phyloP scores from a whole-genome alignment of 2,888 invertebrate species.

The Allolobophora icterica region DNA sequence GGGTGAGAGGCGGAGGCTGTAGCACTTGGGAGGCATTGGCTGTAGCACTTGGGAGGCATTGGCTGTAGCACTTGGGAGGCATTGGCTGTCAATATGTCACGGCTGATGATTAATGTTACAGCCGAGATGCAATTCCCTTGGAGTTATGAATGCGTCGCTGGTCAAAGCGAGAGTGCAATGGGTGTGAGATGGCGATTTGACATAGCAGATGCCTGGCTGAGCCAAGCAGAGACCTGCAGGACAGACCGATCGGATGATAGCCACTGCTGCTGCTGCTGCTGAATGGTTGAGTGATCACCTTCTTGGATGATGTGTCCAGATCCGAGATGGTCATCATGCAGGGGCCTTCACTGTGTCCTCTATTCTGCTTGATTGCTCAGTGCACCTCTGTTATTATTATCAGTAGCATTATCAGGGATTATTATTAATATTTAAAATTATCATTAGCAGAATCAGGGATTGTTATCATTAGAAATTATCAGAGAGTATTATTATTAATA shows the following conservation, averaged over 20 bases:
- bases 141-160: not conserved
- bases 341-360: not conserved
- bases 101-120: not conserved
- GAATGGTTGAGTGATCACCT: not conserved
- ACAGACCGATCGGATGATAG: not conserved
- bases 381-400: not conserved
- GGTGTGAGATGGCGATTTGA: not conserved
- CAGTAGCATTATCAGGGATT: no score
- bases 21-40: not conserved
- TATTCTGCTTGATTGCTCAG: not conserved
- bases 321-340: not conserved
- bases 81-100: not conserved
- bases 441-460: no score
- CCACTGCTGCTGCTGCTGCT: not conserved
- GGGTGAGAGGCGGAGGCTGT: not conserved
- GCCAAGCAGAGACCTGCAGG: not conserved
- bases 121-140: not conserved
- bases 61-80: not conserved
- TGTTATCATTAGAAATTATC: no score
- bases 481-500: no score
- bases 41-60: not conserved
- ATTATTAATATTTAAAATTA: no score
- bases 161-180: constrained; percentile 4
- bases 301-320: not conserved
- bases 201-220: not conserved